Percentiles rank a stretch among this genome's conserved stretches.
Evolutionary conservation across 2,113 vertebrate species (phyloP).

Genomic region (Istiophorus platypterus): DNA sequence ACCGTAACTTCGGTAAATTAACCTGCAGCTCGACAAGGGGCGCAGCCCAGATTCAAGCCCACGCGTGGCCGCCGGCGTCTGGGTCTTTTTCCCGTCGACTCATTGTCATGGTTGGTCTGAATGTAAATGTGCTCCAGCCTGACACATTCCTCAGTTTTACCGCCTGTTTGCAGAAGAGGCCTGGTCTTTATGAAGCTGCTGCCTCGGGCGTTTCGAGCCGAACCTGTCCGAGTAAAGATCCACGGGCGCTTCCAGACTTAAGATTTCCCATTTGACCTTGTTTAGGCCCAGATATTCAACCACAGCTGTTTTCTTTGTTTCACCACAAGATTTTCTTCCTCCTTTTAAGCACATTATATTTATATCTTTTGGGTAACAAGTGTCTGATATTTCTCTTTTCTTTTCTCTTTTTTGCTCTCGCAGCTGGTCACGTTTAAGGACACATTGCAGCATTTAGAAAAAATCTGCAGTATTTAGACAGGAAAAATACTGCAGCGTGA

Average conservation of each 20-base stretch:
- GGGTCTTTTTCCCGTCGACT: background rate
- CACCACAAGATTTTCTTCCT: background rate
- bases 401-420: too few species aligned
- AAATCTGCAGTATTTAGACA: too few species aligned
- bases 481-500: too few species aligned
- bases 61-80: background rate
- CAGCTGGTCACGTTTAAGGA: too few species aligned
- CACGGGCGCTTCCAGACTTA: background rate
- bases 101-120: background rate
- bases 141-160: background rate
- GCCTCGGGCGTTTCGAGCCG: background rate
- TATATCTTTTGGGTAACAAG: too few species aligned
- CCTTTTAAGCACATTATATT: too few species aligned
- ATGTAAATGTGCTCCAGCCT: background rate
- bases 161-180: background rate
- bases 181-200: constrained; percentile 4
- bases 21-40: background rate
- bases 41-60: background rate
- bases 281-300: background rate
- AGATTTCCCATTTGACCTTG: background rate
- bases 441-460: too few species aligned
- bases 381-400: too few species aligned
- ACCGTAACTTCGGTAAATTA: too few species aligned
- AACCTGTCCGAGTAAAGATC: background rate
- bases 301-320: background rate